Evolutionary conservation across 2,113 vertebrate genomes (phyloP).

Genomic region (Phasianus colchicus): DNA sequence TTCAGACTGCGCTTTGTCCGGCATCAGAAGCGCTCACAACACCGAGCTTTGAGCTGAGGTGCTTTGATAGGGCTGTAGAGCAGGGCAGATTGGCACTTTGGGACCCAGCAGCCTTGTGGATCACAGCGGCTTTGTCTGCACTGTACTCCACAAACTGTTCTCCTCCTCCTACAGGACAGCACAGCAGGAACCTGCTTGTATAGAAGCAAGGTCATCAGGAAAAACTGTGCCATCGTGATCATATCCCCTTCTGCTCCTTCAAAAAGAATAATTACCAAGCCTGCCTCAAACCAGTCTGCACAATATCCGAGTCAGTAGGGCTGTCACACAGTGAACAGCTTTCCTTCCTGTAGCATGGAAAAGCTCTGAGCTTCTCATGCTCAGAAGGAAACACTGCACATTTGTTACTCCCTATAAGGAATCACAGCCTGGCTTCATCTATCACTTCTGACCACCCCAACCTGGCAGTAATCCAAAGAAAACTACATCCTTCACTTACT

Average conservation of each 20-base stretch:
- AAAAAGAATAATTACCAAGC: neutral
- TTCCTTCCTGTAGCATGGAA: neutral
- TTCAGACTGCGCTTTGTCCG: no score
- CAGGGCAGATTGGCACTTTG: accelerated
- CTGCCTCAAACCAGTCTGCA: neutral
- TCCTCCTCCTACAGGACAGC: neutral
- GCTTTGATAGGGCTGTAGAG: neutral
- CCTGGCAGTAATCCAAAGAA: neutral
- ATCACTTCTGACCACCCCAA: neutral
- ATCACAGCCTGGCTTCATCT: neutral
- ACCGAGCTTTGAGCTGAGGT: neutral
- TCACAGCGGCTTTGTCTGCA: neutral
- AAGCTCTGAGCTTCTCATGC: neutral
- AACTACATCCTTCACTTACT: neutral
- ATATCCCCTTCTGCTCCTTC: neutral
- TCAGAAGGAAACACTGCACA: neutral
- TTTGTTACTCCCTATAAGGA: neutral
- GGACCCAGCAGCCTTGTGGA: neutral
- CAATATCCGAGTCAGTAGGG: neutral
- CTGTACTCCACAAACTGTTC: neutral
- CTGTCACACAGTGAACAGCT: neutral
- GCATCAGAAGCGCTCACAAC: neutral
- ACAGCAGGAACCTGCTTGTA: neutral
- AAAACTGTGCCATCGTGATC: neutral
- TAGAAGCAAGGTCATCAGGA: neutral